phyloP scores from a whole-genome alignment of 1,140 invertebrate species.

The Gonioctena quinquepunctata region DNA sequence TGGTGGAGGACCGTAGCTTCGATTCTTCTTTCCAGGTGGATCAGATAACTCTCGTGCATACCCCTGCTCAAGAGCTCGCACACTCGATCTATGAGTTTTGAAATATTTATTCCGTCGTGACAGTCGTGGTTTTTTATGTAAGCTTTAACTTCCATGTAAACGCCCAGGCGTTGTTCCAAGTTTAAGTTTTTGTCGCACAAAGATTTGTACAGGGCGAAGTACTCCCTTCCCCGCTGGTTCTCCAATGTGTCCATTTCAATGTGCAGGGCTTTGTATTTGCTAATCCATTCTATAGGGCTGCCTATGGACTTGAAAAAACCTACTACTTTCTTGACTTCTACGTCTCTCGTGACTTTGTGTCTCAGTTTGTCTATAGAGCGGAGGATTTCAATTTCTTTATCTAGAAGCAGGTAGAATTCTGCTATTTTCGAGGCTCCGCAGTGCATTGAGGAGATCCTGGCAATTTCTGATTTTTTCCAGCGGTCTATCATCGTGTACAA shows the following conservation, averaged over 20 bases:
- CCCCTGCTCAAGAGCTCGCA: constrained; percentile 61
- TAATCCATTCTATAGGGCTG: constrained; percentile 65
- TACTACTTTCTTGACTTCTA: constrained; percentile 59
- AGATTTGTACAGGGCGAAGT: constrained; percentile 63
- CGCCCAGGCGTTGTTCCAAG: constrained; percentile 61
- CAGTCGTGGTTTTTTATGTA: constrained; percentile 61
- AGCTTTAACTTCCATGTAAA: constrained; percentile 62
- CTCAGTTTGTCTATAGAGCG: constrained; percentile 64
- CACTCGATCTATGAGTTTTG: constrained; percentile 65
- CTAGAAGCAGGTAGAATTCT: constrained; percentile 64
- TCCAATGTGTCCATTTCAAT: constrained; percentile 69
- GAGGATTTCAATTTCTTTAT: constrained; percentile 68
- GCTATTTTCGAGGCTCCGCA: constrained; percentile 64
- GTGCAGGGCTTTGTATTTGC: constrained; percentile 60
- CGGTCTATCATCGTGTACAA: constrained; percentile 66
- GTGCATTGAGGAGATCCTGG: constrained; percentile 61
- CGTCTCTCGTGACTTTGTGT: constrained; percentile 60
- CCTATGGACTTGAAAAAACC: constrained; percentile 66
- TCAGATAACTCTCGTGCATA: constrained; percentile 57
- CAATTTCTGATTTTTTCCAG: constrained; percentile 66
- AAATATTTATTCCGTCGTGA: constrained; percentile 60
- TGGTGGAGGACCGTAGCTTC: constrained; percentile 59
- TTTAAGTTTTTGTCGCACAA: constrained; percentile 58
- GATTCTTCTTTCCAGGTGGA: constrained; percentile 63
- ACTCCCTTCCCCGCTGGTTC: constrained; percentile 66